Evolutionary conservation across 1,140 invertebrate species (phyloP).

Genomic region (Araneus ventricosus): DNA sequence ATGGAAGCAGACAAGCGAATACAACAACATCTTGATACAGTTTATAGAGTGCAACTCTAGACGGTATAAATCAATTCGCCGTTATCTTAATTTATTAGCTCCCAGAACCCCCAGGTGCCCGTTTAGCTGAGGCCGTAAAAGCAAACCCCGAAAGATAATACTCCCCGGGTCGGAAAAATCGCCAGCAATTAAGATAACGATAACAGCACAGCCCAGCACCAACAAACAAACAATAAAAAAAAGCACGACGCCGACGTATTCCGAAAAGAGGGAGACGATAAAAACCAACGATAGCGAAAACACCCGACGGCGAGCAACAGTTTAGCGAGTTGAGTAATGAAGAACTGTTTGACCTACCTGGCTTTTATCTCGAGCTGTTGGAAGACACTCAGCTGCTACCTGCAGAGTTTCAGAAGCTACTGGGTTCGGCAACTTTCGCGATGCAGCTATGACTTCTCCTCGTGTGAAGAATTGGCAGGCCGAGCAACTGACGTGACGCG

Average conservation of each 20-base stretch:
- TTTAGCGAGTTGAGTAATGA: constrained; percentile 62
- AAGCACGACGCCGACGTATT: neutral
- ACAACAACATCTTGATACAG: too few species aligned
- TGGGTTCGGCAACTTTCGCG: constrained; percentile 1
- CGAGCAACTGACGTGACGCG: constrained; percentile 34
- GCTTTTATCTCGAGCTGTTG: neutral
- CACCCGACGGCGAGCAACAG: constrained; percentile 65
- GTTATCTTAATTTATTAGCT: neutral
- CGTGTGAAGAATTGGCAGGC: neutral
- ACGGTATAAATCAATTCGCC: neutral
- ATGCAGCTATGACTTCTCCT: neutral
- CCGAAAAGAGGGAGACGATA: neutral
- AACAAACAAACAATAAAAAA: constrained; percentile 8
- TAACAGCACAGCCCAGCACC: neutral
- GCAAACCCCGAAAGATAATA: neutral
- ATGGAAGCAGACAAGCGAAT: too few species aligned
- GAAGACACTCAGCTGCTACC: constrained; percentile 16
- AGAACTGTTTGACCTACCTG: constrained; percentile 59
- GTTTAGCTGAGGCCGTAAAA: neutral
- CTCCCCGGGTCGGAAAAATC: neutral
- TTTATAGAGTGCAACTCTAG: too few species aligned
- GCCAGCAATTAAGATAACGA: constrained; percentile 55
- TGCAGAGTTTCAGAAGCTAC: constrained; percentile 45
- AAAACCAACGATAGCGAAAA: constrained; percentile 41
- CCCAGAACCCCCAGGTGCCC: neutral